These are phyloP conservation scores for Nasonia vitripennis DNA, from an alignment of 1,140 invertebrate genomes.

Conservation along the genomic window DNA sequence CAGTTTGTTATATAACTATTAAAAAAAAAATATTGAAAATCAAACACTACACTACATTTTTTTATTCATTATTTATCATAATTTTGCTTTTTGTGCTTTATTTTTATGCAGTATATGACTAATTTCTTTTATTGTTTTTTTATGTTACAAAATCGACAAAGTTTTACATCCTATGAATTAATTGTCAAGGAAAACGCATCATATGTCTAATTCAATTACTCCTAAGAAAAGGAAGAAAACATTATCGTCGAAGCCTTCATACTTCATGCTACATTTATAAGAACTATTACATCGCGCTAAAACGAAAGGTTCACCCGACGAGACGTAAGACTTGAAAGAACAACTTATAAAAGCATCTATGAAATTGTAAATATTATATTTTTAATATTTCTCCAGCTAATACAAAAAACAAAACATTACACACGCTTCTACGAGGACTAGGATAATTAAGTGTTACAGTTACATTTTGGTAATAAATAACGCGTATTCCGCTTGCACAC, in stretches of 20 bases:
- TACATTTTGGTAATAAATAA: conserved; percentile 43
- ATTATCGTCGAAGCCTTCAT: neutral
- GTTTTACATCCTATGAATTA: neutral
- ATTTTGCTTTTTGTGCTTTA: neutral
- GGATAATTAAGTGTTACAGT: conserved; percentile 57
- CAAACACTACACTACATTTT: neutral
- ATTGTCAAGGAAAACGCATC: neutral
- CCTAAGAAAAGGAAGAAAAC: neutral
- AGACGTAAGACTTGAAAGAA: conserved; percentile 5
- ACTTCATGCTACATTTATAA: neutral
- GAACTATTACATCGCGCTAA: neutral
- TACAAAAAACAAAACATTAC: conserved; percentile 69
- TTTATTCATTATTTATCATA: neutral
- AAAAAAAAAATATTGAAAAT: neutral
- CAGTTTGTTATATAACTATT: conserved; percentile 17
- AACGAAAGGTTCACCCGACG: neutral
- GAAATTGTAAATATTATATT: conserved; percentile 71
- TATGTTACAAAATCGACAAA: neutral
- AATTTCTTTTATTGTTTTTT: neutral
- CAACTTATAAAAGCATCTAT: conserved; percentile 51
- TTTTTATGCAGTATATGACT: neutral
- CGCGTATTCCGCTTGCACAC: conserved; percentile 4
- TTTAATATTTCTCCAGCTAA: conserved; percentile 65
- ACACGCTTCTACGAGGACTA: conserved; percentile 65
- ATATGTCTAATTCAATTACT: too few species aligned